Conservation (phyloP, 1,140 invertebrate species). For the Orussus abietinus region DNA sequence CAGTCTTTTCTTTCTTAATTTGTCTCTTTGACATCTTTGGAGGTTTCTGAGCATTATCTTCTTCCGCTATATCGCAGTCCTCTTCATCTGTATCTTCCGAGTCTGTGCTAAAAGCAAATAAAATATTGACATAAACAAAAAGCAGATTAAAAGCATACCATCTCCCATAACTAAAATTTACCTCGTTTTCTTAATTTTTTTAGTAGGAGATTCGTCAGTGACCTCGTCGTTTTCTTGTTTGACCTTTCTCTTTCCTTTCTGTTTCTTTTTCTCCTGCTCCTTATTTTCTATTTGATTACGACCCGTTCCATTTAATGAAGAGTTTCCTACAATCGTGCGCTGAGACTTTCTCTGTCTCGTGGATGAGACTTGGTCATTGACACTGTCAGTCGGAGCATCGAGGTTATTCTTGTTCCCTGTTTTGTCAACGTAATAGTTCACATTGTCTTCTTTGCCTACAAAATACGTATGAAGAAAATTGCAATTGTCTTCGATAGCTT, state of each 20-base stretch:
- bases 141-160: neutral
- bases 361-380: too few relatives aligned
- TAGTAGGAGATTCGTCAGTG: neutral
- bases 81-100: conserved; percentile 11
- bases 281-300: neutral
- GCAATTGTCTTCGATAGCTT: neutral
- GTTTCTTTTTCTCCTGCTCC: neutral
- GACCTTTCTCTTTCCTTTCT: neutral
- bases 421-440: neutral
- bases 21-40: conserved; percentile 32
- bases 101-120: neutral
- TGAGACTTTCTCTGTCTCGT: neutral
- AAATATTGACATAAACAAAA: neutral
- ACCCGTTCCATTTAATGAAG: neutral
- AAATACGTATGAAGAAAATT: neutral
- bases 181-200: neutral
- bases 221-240: neutral
- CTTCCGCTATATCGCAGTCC: conserved; percentile 9
- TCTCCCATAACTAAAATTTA: too few relatives aligned
- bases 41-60: conserved; percentile 6
- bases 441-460: neutral
- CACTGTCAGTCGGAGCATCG: neutral
- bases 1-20: conserved; percentile 34
- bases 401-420: neutral
- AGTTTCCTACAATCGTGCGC: neutral